phyloP scores from a whole-genome alignment of 1,140 invertebrate species.

The Spodoptera litura region DNA sequence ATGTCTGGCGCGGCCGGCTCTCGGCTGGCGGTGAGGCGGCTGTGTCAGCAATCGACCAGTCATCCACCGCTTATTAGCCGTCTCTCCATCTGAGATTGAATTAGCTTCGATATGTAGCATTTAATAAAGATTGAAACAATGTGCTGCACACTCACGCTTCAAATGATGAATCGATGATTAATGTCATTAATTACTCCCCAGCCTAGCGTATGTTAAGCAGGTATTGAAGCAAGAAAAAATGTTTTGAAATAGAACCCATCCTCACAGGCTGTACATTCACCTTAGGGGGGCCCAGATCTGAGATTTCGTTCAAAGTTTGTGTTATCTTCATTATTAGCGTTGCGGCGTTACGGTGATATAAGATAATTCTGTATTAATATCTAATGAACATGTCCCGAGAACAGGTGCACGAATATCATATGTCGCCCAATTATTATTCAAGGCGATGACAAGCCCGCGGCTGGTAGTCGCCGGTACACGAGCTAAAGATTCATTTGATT shows the following conservation, averaged over 20 bases:
- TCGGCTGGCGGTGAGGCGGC: slow-evolving; percentile 31
- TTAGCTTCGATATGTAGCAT: slow-evolving; percentile 65
- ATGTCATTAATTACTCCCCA: slow-evolving; percentile 9
- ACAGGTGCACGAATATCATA: slow-evolving; percentile 53
- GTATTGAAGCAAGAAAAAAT: too few relatives aligned
- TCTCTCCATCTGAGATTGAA: slow-evolving; percentile 70
- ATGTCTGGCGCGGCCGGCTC: slow-evolving; percentile 47
- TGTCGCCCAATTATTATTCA: slow-evolving; percentile 55
- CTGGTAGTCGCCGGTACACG: slow-evolving; percentile 34
- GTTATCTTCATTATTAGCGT: slow-evolving; percentile 36
- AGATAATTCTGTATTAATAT: slow-evolving; percentile 47
- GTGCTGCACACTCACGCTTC: slow-evolving; percentile 10
- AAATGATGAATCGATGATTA: slow-evolving; percentile 27
- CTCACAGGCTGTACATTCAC: not conserved
- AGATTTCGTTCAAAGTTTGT: slow-evolving; percentile 13
- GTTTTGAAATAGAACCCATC: too few relatives aligned
- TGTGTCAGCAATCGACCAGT: slow-evolving; percentile 66
- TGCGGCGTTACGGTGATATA: slow-evolving; percentile 27
- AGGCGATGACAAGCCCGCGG: slow-evolving; percentile 50
- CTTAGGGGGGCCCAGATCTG: not conserved
- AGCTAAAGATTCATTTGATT: slow-evolving; percentile 44
- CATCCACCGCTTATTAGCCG: slow-evolving; percentile 72
- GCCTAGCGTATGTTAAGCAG: not conserved
- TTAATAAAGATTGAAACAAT: slow-evolving; percentile 73
- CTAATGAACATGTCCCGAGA: slow-evolving; percentile 49